Base-by-base conservation (phyloP, 2,797 vertebrate genomes). In the Salmo trutta region DNA sequence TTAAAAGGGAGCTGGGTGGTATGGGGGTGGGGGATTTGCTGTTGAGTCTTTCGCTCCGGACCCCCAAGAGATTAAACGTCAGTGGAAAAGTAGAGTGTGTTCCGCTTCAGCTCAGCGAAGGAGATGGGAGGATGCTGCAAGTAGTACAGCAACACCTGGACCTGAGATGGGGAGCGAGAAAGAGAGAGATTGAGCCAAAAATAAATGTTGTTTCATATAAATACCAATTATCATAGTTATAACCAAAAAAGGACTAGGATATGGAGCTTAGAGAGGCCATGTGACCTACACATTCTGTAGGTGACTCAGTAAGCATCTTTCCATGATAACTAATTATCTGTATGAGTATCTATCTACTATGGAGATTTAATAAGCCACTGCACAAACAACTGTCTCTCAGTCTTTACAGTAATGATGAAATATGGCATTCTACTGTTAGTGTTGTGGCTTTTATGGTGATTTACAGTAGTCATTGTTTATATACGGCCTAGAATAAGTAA, bases 121-220 rank as follows among this genome's bases (percentile, higher is more conserved):
- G 96, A 95, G 82, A 99, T 96, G 78, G 97, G 97, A 75, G 96
- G 93, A 85, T 99, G 98, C 93, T 99, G 98, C 93, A 99, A 90
- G 93, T 99, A 99, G 89, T 99, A 99, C 76, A 99, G 96, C 83
- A 99, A 94, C 86, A 99, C 98, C 88, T 99, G 98, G 85, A 99
- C 98, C 98, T 99, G 85, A 16, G n/a, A 56, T 54, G 59, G 14
- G 14, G 19, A 77, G 33, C 21, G 2, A 66, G 33, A 3, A 24
- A 5, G 15, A 36, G 10, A 67, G 4, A 47, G 59, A 69, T 12
- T 72, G 24, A 73, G n/a, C 64, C 21, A 1, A 59, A 19, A 5
- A n/a, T 19, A 5, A 59, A 17, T 59, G 59, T 21, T 47, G 41
- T 21, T 62, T 21, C 59, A 19, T 56, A 19, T 6, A 62, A 62